Conservation (phyloP, 2,888 invertebrate species). For the Metalampra italica region DNA sequence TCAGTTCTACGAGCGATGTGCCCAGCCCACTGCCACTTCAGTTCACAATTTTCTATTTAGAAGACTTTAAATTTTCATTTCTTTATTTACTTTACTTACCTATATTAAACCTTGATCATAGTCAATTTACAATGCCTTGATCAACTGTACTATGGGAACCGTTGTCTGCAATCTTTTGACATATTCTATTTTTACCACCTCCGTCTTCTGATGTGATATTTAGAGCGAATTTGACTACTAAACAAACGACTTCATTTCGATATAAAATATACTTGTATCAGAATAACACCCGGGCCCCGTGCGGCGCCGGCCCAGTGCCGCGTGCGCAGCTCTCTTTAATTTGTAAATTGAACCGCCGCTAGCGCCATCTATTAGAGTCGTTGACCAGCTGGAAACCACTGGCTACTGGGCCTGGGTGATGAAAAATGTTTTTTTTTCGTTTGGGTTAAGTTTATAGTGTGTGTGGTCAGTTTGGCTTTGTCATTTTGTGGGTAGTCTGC, state of each 20-base stretch:
- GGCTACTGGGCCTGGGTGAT: constrained; percentile 23
- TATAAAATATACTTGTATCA: constrained; percentile 11
- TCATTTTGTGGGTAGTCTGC: not conserved
- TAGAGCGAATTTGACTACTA: too few relatives aligned
- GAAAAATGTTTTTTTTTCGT: constrained; percentile 7
- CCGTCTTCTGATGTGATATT: not conserved
- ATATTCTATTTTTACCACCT: not conserved
- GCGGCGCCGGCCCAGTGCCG: constrained; percentile 35
- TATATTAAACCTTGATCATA: too few relatives aligned
- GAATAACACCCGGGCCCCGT: constrained; percentile 33
- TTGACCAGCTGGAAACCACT: constrained; percentile 35
- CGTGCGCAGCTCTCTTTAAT: constrained; percentile 59
- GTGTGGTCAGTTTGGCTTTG: not conserved
- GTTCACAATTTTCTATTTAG: too few relatives aligned
- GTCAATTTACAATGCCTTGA: too few relatives aligned
- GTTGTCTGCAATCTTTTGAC: too few relatives aligned
- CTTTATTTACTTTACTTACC: too few relatives aligned
- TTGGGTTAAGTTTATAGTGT: not conserved
- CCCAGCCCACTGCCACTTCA: too few relatives aligned
- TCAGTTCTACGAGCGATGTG: too few relatives aligned
- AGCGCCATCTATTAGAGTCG: constrained; percentile 61
- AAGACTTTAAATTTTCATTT: too few relatives aligned
- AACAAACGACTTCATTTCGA: not conserved
- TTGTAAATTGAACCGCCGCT: constrained; percentile 61
- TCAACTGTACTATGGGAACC: too few relatives aligned